A percentile compares a stretch with the other conserved stretches of the same genome.
Conservation (phyloP, 2,888 invertebrate genomes). For the Ryuthela nishihirai region DNA sequence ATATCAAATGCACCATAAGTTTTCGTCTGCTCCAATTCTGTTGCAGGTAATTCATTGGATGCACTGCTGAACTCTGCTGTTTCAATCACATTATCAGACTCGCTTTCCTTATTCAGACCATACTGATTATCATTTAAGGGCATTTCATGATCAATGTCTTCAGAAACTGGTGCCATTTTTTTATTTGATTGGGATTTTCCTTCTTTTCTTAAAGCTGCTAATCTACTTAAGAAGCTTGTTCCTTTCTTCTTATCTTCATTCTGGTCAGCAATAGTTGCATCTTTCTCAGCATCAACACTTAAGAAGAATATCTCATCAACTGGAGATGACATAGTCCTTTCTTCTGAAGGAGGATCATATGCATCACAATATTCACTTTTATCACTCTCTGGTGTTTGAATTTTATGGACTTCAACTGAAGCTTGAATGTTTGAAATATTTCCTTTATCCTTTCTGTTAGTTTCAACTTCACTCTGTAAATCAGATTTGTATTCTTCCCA, state of each 20-base stretch:
- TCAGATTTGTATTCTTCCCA: constrained; percentile 39
- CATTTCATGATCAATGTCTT: neutral
- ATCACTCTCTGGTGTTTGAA: constrained; percentile 23
- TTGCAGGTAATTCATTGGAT: neutral
- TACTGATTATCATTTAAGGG: neutral
- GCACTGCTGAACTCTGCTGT: neutral
- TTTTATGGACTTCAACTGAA: neutral
- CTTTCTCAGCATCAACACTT: neutral
- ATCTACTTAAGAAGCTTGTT: constrained; percentile 18
- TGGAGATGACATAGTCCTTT: constrained; percentile 5
- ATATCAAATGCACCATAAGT: constrained; percentile 9
- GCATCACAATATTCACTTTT: constrained; percentile 25
- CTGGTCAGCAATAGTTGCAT: neutral
- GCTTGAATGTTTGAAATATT: neutral
- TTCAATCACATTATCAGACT: too few species aligned
- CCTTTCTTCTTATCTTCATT: constrained; percentile 1
- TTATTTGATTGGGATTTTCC: constrained; percentile 8
- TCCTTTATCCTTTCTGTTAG: neutral
- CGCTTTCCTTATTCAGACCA: neutral
- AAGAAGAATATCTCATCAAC: constrained; percentile 5
- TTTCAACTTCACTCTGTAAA: constrained; percentile 35
- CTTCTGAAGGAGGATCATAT: constrained; percentile 1
- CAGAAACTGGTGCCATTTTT: neutral
- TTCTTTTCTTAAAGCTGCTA: constrained; percentile 25
- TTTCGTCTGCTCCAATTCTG: constrained; percentile 3